Evolutionary conservation across 2,888 invertebrate species (phyloP), one percentile per base, ranked within the genome.

Genomic region (Anoncus sp.): DNA sequence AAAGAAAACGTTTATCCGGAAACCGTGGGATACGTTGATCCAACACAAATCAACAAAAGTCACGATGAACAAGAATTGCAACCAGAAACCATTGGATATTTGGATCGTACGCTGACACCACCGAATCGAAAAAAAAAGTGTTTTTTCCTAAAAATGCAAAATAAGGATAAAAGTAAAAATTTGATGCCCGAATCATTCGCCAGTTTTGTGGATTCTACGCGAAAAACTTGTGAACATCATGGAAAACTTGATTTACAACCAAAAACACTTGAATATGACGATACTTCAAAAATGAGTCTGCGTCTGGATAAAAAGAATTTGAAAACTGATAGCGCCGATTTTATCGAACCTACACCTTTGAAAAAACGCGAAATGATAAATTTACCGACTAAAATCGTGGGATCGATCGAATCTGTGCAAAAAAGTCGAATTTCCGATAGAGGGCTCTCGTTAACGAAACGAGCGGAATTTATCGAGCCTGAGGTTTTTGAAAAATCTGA

Each of bases 211-310:
- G 27, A 45, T 31, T 27, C 62, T 18, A 47, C 45, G 14, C 55
- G 9, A 38, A 38, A 12, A 38, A 12, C 10, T 38, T n/a, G n/a
- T n/a, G n/a, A n/a, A n/a, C n/a, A n/a, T 38, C 10, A 10, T 12
- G 27, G 9, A 22, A 49, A 49, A 31, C 18, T 16, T 14, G 27
- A 57, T 51, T 65, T 9, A 7, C 35, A 55, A 45, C 18, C 53
- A 2, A 55, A 62, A 31, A 40, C 62, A n/a, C 38, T 55, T 9
- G 75, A 59, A 14, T 62, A 67, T 55, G 38, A 31, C 53, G 47
- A 55, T 47, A 14, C 62, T 16, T 62, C 60, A 12, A 62, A 59
- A 43, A 40, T 16, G 16, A 31, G 40, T 9, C 51, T 1, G 16
- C n/a, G 7, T 40, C 18, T 10, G n/a, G 12, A 45, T 12, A 20